Evolutionary conservation across 2,113 vertebrate genomes (phyloP).

Genomic region (Poecilia latipinna): DNA sequence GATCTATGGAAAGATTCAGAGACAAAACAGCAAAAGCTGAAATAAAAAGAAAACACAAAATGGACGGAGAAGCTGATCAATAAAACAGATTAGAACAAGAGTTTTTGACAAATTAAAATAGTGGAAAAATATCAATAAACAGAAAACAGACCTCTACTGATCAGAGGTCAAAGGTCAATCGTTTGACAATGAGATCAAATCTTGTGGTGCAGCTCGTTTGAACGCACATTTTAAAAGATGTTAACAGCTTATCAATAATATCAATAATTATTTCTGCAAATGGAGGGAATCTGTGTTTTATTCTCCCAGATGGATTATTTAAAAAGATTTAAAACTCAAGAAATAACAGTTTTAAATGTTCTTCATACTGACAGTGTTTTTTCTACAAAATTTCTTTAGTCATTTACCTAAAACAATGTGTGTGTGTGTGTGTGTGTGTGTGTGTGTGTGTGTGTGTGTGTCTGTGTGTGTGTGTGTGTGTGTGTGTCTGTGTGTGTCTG

Average conservation of each 20-base stretch:
- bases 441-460: neutral
- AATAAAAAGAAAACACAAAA: neutral
- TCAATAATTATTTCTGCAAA: neutral
- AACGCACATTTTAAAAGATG: neutral
- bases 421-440: neutral
- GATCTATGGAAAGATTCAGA: too few species aligned
- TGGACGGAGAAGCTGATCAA: neutral
- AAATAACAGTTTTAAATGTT: neutral
- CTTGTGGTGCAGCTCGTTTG: neutral
- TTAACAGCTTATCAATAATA: neutral
- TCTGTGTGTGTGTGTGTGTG: neutral
- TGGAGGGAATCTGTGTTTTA: neutral
- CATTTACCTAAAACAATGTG: conserved; percentile 20
- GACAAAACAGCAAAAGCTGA: too few species aligned
- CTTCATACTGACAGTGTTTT: conserved; percentile 4
- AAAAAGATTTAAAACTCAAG: too few species aligned
- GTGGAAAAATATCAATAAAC: too few species aligned
- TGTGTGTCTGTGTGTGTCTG: too few species aligned
- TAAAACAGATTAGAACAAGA: too few species aligned
- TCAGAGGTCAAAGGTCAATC: too few species aligned
- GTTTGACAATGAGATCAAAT: too few species aligned
- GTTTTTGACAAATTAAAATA: too few species aligned
- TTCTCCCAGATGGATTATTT: too few species aligned
- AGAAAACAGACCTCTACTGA: too few species aligned
- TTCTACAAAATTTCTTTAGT: conserved; percentile 8